Conservation (phyloP, 2,113 vertebrate genomes). For the Saguinus imperator region DNA sequence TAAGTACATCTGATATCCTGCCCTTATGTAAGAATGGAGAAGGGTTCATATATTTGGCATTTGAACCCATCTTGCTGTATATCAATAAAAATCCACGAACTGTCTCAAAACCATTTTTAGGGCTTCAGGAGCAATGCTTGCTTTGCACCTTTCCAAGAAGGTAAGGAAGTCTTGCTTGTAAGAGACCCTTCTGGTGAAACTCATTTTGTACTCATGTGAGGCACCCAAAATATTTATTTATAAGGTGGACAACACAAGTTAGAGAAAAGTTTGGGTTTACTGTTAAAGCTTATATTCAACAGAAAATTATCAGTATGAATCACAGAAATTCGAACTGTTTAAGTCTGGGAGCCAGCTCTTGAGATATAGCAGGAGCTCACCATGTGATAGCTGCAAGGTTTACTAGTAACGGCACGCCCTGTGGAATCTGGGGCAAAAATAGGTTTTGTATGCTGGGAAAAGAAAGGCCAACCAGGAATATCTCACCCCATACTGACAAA, state of each 20-base stretch:
- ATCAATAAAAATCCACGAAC: neutral
- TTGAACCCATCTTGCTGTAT: neutral
- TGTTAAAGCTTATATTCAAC: neutral
- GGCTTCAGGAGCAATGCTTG: neutral
- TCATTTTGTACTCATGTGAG: neutral
- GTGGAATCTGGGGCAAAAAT: neutral
- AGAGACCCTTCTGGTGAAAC: neutral
- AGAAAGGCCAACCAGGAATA: neutral
- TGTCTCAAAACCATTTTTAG: neutral
- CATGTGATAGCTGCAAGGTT: neutral
- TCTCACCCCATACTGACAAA: neutral
- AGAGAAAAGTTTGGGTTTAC: neutral
- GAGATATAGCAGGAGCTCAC: neutral
- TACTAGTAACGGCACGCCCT: neutral
- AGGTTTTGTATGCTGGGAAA: neutral
- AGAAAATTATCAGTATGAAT: neutral
- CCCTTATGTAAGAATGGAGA: neutral
- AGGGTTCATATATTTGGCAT: neutral
- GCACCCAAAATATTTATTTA: neutral
- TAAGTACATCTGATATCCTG: neutral
- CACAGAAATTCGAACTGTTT: neutral
- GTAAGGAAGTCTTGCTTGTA: neutral
- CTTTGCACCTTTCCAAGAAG: neutral
- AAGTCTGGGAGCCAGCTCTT: neutral
- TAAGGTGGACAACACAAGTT: neutral